phyloP scores from a whole-genome alignment of 1,140 invertebrate species.

The Ceratina australensis region DNA sequence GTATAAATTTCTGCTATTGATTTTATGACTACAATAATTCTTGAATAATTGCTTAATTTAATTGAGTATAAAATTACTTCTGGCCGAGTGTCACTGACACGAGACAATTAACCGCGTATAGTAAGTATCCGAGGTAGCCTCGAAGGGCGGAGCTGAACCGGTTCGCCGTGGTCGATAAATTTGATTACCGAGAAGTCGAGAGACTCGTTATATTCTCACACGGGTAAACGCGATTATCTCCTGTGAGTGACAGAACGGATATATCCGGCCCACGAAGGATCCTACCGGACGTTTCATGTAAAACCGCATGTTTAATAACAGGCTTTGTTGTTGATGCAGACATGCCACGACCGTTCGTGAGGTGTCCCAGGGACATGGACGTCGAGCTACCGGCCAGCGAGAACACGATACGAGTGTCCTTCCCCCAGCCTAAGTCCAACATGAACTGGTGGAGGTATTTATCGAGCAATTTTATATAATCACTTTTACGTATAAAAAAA shows the following conservation, averaged over 20 bases:
- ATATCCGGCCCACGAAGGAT: constrained; percentile 5
- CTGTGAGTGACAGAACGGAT: not conserved
- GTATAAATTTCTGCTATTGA: no score
- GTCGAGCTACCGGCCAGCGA: constrained; percentile 81
- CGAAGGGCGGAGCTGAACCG: no score
- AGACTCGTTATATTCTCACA: constrained; percentile 2
- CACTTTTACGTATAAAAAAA: not conserved
- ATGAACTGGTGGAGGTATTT: constrained; percentile 83
- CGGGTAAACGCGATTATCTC: constrained; percentile 4
- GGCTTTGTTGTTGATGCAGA: constrained; percentile 66
- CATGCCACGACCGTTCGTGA: constrained; percentile 81
- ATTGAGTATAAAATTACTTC: no score
- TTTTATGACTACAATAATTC: no score
- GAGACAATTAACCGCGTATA: constrained; percentile 15
- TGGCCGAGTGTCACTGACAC: not conserved
- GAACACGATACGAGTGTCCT: constrained; percentile 80
- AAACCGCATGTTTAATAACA: constrained; percentile 54
- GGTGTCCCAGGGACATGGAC: constrained; percentile 83
- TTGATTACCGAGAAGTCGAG: not conserved
- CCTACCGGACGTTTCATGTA: constrained; percentile 13
- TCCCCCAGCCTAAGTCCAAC: constrained; percentile 84
- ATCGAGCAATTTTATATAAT: not conserved
- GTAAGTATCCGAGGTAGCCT: not conserved
- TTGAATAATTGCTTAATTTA: no score
- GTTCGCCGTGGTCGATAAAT: constrained; percentile 18